Evolutionary conservation across 1,140 invertebrate species (phyloP), one percentile per base, ranked within the genome.

Genomic region (Leptonema lineaticorne): DNA sequence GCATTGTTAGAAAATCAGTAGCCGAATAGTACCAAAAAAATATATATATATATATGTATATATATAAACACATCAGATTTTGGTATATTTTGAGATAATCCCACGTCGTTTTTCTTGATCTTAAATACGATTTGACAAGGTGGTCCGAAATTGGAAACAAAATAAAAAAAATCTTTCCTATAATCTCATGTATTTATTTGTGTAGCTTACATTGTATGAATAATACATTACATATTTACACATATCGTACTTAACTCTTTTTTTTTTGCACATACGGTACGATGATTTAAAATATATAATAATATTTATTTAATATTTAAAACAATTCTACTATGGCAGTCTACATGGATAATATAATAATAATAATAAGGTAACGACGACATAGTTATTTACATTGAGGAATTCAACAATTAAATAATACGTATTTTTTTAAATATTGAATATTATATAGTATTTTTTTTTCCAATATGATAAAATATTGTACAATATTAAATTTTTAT

Each of bases 281-380:
- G 16, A 41, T 41, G 16, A 41, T 41, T 41, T 41, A 41, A 41
- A 41, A 4, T 41, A 41, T 14, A 33, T 14, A 41, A 41, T 41
- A 11, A 53, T 53, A 53, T n/a, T n/a, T n/a, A n/a, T n/a, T n/a
- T 24, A 26, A 53, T 53, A 11, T 16, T 20, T 16, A 50, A 26
- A 62, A 62, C 59, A 45, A 33, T 37, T 45, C 59, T 62, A 62
- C 30, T 64, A 64, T 64, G 62, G 62, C 62, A 64, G 62, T 64
- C 62, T 64, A 64, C 41, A 26, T 62, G 57, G 16, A n/a, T n/a
- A n/a, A n/a, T n/a, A n/a, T n/a, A n/a, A n/a, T n/a, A n/a, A n/a
- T 27, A 37, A 45, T 26, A 45, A 41, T 62, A 45, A 62, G 57
- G 57, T 45, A 41, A 62, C 59, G 33, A 62, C 16, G 59, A 62